Evolutionary conservation across 2,113 vertebrate species (phyloP), one percentile per base, ranked within the genome.

Genomic region (Caracal caracal): DNA sequence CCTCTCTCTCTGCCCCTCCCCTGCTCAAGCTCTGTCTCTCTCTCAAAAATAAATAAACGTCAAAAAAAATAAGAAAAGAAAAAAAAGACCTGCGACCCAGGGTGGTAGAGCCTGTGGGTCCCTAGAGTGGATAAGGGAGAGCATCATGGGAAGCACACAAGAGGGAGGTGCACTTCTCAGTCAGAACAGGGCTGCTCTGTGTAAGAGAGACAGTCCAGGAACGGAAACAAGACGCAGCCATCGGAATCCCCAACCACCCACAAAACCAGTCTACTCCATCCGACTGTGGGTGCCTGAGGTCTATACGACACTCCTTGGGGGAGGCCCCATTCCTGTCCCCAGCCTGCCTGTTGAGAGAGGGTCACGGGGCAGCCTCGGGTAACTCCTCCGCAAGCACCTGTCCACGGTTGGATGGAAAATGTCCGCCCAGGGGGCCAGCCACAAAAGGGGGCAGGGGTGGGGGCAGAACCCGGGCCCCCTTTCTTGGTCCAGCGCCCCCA

Each of bases 91-190:
- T 30, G 3, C 1, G 10, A 19, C 35, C 43, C 40, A 26, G 71
- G 6, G 26, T 35, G 3, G 15, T 3, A 0, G 51, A 71, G 61
- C 9, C 10, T 2, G 4, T 28, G 8, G 0, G 28, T 81, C 47
- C 12, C 6, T 0, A 0, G 5, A 8, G 30, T 17, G 53, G 63
- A 6, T 0, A 0, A 6, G 28, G 33, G 9, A 17, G 51, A 76
- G 37, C 37, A 35, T 20, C 11, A n/a, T 5, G 9, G 22, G 73
- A 19, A 19, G 5, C 0, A 2, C 1, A 1, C 19, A 12, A 73
- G 30, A 61, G 8, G 40, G 0, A 13, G 73, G 71, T 12, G 28
- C 19, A 1, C 2, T 17, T 53, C 24, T 12, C 35, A 4, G 20
- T 28, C 12, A 28, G 78, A 20, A 2, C 30, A 30, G 53, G 19